Evolutionary conservation across 2,113 vertebrate genomes (phyloP), one percentile per base, ranked within the genome.

Genomic region (Spea multiplicata): DNA sequence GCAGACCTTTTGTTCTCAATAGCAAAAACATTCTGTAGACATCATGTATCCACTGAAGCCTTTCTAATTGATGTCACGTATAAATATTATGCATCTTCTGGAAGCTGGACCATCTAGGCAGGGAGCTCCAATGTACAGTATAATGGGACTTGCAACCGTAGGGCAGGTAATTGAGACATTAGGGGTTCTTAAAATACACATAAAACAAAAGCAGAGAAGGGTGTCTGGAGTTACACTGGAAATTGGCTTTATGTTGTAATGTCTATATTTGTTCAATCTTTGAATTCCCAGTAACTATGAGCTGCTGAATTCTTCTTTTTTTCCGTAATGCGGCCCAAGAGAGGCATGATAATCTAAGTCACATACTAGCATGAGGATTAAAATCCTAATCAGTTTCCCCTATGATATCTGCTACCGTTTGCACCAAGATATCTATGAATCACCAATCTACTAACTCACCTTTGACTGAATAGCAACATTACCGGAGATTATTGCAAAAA

Each of bases 1-100:
- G 55, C 52, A 70, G 71, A 79, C 70, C 70, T 73, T 79, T 79
- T 79, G 70, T 79, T 79, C 70, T 79, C 77, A 73, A 44, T 73
- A 73, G 70, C 48, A 73, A 50, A 66, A 79, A 66, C 73, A 44
- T 57, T 45, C 77, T 57, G 70, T 59, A 73, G 77, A 70, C 49
- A 53, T 66, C 71, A 10, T 48, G 70, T 79, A 79, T 66, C 49
- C 70, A 66, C 62, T 10, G 65, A 47, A 67, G 71, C 69, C 59
- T 55, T 13, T 73, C 49, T 78, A 78, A 78, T 78, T 72, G 64
- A 72, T 72, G 69, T 65, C 76, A 78, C 64, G 69, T 78, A 72
- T 64, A 72, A 71, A 73, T 79, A 71, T 48, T 69, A 73, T 46
- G 77, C 68, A 49, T 49, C 49, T 66, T 73, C 30, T 16, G 59